A percentile compares a stretch with the other conserved stretches of the same genome.
Evolutionary conservation across 2,888 invertebrate genomes (phyloP).

Genomic region (Strigamia crassipes): DNA sequence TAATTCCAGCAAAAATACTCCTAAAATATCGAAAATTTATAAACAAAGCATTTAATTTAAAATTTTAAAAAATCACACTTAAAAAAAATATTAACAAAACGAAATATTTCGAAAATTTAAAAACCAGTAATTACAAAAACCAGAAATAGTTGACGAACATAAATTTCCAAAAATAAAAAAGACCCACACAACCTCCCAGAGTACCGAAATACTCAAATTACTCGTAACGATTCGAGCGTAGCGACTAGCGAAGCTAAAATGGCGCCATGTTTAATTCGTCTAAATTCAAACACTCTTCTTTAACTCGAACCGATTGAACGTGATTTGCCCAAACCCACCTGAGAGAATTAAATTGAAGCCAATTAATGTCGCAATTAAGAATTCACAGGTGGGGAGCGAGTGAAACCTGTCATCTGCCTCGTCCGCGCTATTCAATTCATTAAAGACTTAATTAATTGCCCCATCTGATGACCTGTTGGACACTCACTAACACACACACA

Average conservation of each 20-base stretch:
- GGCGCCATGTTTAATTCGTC: slow-evolving; percentile 7
- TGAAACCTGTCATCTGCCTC: slow-evolving; percentile 6
- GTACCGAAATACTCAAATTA: not conserved
- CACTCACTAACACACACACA: not conserved
- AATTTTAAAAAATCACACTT: too few relatives aligned
- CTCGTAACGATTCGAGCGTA: not conserved
- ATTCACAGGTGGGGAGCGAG: slow-evolving; percentile 16
- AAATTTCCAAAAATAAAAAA: not conserved
- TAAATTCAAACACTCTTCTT: not conserved
- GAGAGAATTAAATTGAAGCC: slow-evolving; percentile 16
- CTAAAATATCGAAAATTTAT: too few relatives aligned
- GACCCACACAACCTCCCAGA: not conserved
- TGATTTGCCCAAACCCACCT: slow-evolving; percentile 13
- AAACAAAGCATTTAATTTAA: too few relatives aligned
- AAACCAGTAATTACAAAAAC: too few relatives aligned
- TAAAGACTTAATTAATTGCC: slow-evolving; percentile 21
- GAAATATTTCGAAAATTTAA: too few relatives aligned
- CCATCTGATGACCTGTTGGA: slow-evolving; percentile 41
- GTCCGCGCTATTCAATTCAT: not conserved
- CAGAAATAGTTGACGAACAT: not conserved
- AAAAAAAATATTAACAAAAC: too few relatives aligned
- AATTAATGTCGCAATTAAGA: slow-evolving; percentile 5
- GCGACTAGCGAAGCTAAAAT: not conserved
- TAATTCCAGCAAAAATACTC: too few relatives aligned
- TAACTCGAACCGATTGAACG: not conserved